phyloP scores from a whole-genome alignment of 2,113 vertebrate species.

The Electrona antarctica region DNA sequence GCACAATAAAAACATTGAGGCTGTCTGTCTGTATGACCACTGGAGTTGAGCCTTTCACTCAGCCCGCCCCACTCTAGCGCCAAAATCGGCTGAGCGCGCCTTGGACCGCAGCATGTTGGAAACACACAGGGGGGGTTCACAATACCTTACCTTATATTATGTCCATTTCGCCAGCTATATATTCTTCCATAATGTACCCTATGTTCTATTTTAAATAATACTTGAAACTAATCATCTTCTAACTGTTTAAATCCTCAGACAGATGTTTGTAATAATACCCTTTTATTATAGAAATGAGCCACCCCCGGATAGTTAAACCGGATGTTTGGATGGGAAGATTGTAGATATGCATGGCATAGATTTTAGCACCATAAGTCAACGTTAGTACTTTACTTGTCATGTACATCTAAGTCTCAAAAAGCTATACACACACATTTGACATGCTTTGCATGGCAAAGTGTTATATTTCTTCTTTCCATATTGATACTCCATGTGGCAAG shows the following conservation, averaged over 20 bases:
- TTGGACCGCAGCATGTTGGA: slow-evolving; percentile 42
- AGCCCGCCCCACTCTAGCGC: slow-evolving; percentile 61
- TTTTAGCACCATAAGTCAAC: slow-evolving; percentile 7
- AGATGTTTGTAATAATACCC: neutral
- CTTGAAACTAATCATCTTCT: too few relatives aligned
- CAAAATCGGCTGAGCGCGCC: slow-evolving; percentile 72
- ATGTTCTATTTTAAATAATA: too few relatives aligned
- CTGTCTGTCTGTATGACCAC: neutral
- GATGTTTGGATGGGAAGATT: slow-evolving; percentile 6
- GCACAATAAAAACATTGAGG: neutral
- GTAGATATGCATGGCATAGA: slow-evolving; percentile 28
- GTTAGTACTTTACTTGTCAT: too few relatives aligned
- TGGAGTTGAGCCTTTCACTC: slow-evolving; percentile 19
- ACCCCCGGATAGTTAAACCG: slow-evolving; percentile 12
- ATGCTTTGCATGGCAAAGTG: too few relatives aligned
- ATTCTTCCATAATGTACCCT: neutral
- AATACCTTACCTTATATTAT: neutral
- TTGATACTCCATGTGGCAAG: too few relatives aligned
- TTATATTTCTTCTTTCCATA: too few relatives aligned
- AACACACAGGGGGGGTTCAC: neutral
- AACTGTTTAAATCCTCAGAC: too few relatives aligned
- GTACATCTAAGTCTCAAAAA: too few relatives aligned
- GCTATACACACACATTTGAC: too few relatives aligned
- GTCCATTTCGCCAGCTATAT: neutral
- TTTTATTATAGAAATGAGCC: neutral